Evolutionary conservation across 2,888 invertebrate species (phyloP), one percentile per base, ranked within the genome.

Genomic region (Melanotus villosus): DNA sequence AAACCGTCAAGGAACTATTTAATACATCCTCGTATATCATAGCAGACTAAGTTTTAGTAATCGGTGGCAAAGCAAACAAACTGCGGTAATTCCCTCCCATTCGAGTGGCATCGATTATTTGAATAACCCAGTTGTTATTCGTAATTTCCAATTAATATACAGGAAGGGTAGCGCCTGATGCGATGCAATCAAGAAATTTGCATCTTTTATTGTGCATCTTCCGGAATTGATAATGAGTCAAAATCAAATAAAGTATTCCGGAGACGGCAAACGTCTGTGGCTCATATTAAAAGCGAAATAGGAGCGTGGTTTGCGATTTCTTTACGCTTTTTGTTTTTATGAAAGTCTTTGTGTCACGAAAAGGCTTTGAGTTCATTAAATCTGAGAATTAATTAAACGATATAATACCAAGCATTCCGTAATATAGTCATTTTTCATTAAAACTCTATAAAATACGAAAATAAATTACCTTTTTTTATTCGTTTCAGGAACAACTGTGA

Each of bases 111-210:
- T 70, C 67, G 70, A 70, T 70, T 70, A 63, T 70, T 70, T 70
- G 63, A 70, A 64, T 67, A 70, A 70, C 65, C 60, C 57, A 63
- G 62, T 70, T 70, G 66, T 70, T 70, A 65, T 70, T 65, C 70
- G 66, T 70, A 70, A 70, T 70, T 67, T 69, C 69, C 67, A 70
- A 70, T 70, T 70, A 70, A 66, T 70, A 70, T 70, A 70, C 70
- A 63, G 56, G 62, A 70, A 62, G 70, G 70, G 70, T 58, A 69
- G 65, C 58, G 58, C 41, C 65, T 32, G 60, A 66, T 63, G 56
- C 62, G 47, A 70, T 67, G 70, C 70, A 70, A 70, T 66, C 67
- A 70, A 70, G 70, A 67, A 67, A 70, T 70, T 70, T 70, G 67
- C 70, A 70, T 70, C 64, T 70, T 70, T 67, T 66, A 70, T 70